A percentile compares a stretch with the other conserved stretches of the same genome.
phyloP scores from a whole-genome alignment of 2,888 invertebrate species.

The Ectemnius continuus region DNA sequence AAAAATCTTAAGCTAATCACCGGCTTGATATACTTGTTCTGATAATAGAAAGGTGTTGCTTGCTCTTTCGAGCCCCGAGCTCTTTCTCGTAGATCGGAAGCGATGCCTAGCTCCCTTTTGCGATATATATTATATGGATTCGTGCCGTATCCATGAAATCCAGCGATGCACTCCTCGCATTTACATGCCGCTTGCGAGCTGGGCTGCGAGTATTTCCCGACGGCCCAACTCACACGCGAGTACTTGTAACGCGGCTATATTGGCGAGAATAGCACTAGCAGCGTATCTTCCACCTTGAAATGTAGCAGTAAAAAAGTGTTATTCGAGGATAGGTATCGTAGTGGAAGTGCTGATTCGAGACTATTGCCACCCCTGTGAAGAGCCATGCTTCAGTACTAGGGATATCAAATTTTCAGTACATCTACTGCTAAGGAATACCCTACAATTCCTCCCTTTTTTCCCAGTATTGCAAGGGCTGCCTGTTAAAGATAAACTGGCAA shows the following conservation, averaged over 20 bases:
- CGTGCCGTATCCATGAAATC: constrained; percentile 57
- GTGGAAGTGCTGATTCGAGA: constrained; percentile 5
- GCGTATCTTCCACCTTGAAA: constrained; percentile 15
- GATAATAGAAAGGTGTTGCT: constrained; percentile 31
- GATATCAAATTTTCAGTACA: not conserved
- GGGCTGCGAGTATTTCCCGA: constrained; percentile 18
- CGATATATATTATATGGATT: constrained; percentile 60
- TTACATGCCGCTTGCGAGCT: constrained; percentile 40
- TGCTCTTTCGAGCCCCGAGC: constrained; percentile 19
- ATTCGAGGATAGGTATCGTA: constrained; percentile 11
- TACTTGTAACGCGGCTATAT: constrained; percentile 39
- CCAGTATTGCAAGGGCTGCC: too few relatives aligned
- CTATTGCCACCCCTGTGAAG: not conserved
- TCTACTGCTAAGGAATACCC: too few relatives aligned
- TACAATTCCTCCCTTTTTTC: too few relatives aligned
- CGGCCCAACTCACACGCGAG: constrained; percentile 27
- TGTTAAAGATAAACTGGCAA: too few relatives aligned
- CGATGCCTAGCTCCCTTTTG: constrained; percentile 21
- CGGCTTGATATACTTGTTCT: constrained; percentile 11
- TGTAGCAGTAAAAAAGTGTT: constrained; percentile 12
- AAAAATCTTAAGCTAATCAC: not conserved
- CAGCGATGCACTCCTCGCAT: constrained; percentile 42
- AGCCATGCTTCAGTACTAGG: not conserved
- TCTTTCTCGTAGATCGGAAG: constrained; percentile 31
- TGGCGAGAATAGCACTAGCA: constrained; percentile 39